These are phyloP conservation scores for Spongia lamella DNA, from an alignment of 37 sponge, comb jelly and placozoan genomes.

Conservation along the genomic window DNA sequence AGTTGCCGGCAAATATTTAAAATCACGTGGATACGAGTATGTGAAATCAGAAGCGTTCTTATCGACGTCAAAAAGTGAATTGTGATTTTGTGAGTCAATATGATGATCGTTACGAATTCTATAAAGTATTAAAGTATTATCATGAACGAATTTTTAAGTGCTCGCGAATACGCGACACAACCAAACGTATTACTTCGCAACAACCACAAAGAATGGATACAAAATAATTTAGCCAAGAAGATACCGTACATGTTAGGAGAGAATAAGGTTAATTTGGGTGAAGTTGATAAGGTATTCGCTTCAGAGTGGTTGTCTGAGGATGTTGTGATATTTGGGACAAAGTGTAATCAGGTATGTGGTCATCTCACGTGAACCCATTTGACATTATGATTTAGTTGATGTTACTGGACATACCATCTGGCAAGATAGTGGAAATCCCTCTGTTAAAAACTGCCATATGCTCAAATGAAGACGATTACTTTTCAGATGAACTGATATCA, in stretches of 20 bases:
- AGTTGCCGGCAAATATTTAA: no score
- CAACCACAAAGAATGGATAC: conserved; percentile 11
- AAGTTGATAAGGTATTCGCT: conserved; percentile 78
- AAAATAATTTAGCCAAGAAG: conserved; percentile 16
- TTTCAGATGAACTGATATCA: conserved; percentile 18
- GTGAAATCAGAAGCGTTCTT: no score
- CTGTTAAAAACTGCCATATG: conserved; percentile 10
- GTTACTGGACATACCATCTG: conserved; percentile 16
- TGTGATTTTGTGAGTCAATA: no score
- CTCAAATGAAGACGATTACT: conserved; percentile 1
- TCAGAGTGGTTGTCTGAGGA: conserved; percentile 79
- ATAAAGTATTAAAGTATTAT: no score
- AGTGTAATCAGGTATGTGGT: conserved; percentile 70
- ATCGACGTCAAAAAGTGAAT: no score
- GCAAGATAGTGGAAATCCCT: conserved; percentile 29
- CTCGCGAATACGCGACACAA: conserved; percentile 60
- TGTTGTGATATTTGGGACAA: conserved; percentile 64
- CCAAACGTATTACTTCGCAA: conserved; percentile 72
- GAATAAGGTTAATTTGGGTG: conserved; percentile 36
- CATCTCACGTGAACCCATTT: not conserved
- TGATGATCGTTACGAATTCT: no score
- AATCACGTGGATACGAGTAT: no score
- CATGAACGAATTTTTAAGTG: no score
- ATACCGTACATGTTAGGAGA: conserved; percentile 57
- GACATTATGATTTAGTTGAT: conserved; percentile 27